Conservation (phyloP, 53 echinoderm and acorn worm genomes). For the Pentamera pediparva region DNA sequence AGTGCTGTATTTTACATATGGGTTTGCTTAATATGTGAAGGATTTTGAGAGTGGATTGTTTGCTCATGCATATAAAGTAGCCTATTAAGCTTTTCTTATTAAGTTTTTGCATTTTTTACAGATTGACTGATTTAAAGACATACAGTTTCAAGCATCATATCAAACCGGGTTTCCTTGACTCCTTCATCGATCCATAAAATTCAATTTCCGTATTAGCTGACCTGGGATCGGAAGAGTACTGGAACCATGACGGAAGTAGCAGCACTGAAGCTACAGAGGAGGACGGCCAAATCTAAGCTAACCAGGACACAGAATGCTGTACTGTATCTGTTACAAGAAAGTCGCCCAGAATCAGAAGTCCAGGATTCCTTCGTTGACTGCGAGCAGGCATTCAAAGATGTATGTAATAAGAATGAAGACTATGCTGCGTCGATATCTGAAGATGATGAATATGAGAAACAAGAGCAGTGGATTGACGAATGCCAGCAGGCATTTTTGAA, state of each 20-base stretch:
- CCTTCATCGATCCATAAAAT: neutral
- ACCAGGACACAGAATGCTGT: constrained; percentile 13
- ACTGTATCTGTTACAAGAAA: neutral
- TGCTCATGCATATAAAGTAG: no score
- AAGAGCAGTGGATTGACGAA: constrained; percentile 1
- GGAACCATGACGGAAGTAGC: neutral
- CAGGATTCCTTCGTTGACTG: neutral
- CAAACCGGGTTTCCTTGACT: no score
- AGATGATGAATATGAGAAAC: neutral
- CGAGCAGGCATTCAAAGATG: neutral
- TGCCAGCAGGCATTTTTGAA: constrained; percentile 4
- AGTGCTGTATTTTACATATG: no score
- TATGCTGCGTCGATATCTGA: no score
- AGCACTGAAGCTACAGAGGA: constrained; percentile 7
- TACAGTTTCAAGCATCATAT: neutral
- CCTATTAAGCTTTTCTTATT: no score
- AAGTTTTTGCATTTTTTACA: no score
- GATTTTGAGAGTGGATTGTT: no score
- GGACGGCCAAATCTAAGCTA: constrained; percentile 3
- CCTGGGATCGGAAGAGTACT: neutral
- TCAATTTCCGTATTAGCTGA: neutral
- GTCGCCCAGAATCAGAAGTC: neutral
- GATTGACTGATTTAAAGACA: no score
- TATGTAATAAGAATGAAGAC: neutral
- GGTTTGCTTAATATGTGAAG: no score